phyloP scores from a whole-genome alignment of 2,888 invertebrate species.

The Cepaea hortensis region DNA sequence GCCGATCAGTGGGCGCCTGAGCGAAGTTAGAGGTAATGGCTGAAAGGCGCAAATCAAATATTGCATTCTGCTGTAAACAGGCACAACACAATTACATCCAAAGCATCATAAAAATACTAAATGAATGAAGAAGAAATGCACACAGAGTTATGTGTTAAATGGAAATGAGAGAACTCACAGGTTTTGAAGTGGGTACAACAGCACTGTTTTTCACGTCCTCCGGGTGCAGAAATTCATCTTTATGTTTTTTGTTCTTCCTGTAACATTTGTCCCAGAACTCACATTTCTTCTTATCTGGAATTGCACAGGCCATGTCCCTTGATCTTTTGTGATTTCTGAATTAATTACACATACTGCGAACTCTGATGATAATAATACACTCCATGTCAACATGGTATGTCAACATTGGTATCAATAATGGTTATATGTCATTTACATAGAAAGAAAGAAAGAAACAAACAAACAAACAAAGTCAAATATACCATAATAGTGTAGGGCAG shows the following conservation, averaged over 20 bases:
- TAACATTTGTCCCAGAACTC: constrained; percentile 81
- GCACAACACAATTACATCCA: no score
- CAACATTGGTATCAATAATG: background rate
- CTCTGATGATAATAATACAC: background rate
- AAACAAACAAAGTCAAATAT: no score
- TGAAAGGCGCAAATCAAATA: no score
- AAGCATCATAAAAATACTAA: no score
- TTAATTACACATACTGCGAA: background rate
- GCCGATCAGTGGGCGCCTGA: no score
- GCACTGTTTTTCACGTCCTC: constrained; percentile 78
- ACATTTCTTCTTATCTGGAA: constrained; percentile 74
- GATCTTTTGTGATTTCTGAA: background rate
- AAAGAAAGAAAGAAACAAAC: no score
- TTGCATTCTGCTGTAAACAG: no score
- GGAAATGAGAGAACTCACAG: constrained; percentile 15
- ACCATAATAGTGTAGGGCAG: no score
- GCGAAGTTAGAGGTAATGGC: no score
- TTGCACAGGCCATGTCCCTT: background rate
- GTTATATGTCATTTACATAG: no score
- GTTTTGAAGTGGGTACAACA: constrained; percentile 1
- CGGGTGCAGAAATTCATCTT: constrained; percentile 81
- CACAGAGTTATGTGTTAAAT: no score
- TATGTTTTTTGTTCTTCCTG: constrained; percentile 81
- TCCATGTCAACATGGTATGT: background rate
- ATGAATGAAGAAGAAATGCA: no score